Conservation (phyloP, 2,888 invertebrate species). For the Agapostemon virescens region DNA sequence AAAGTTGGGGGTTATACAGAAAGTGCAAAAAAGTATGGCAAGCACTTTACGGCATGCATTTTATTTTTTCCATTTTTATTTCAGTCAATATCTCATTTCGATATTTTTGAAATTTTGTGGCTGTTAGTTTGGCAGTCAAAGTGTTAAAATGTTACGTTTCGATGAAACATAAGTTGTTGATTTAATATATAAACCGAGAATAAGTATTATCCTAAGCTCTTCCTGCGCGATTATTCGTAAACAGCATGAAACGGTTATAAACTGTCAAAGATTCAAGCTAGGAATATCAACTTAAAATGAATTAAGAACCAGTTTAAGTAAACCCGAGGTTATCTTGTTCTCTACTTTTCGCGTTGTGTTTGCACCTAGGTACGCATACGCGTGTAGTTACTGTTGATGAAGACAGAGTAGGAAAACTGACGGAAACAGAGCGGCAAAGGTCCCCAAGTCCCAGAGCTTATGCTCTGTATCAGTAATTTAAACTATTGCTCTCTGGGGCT, state of each 20-base stretch:
- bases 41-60: too few species aligned
- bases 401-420: constrained; percentile 8
- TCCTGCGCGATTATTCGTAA: not conserved
- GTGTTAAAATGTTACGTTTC: too few species aligned
- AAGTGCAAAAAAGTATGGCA: too few species aligned
- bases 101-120: too few species aligned
- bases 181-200: too few species aligned
- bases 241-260: not conserved
- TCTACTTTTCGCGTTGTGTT: not conserved
- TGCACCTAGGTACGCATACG: not conserved
- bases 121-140: too few species aligned
- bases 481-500: constrained; percentile 13
- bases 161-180: not conserved
- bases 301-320: not conserved
- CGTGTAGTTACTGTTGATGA: constrained; percentile 1
- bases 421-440: not conserved
- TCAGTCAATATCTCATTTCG: too few species aligned
- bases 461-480: constrained; percentile 2
- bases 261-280: not conserved
- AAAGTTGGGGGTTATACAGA: too few species aligned
- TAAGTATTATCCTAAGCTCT: not conserved
- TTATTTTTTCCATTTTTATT: too few species aligned
- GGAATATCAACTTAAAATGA: not conserved
- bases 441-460: constrained; percentile 11
- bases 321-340: not conserved